A percentile compares a stretch with the other conserved stretches of the same genome.
These are phyloP conservation scores for Xestoiulus laeticollis DNA, from an alignment of 2,888 invertebrate species.

Conservation along the genomic window DNA sequence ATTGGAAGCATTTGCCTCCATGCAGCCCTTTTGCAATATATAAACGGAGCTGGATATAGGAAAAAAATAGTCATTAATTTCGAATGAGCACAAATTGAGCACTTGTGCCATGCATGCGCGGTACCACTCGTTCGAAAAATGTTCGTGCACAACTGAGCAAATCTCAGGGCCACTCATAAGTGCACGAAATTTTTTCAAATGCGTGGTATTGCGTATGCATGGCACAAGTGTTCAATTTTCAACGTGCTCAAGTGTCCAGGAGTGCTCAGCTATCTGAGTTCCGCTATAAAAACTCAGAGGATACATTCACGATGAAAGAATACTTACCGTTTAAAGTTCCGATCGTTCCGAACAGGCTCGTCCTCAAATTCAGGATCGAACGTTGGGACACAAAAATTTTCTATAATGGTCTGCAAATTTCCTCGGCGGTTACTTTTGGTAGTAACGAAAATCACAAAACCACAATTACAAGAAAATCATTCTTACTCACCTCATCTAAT, in stretches of 20 bases:
- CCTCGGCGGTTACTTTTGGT: not conserved
- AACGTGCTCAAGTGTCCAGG: too few species aligned
- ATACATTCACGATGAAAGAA: not conserved
- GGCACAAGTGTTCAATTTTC: too few species aligned
- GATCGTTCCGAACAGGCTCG: not conserved
- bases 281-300: too few species aligned
- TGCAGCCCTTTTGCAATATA: not conserved
- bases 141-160: too few species aligned
- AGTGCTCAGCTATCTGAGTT: too few species aligned
- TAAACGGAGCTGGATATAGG: not conserved
- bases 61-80: not conserved
- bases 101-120: not conserved
- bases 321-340: constrained; percentile 14
- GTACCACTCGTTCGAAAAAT: too few species aligned
- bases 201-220: too few species aligned
- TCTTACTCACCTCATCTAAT: constrained; percentile 14
- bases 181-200: too few species aligned
- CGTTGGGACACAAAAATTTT: not conserved
- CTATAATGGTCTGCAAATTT: not conserved
- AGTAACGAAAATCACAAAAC: not conserved
- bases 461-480: not conserved
- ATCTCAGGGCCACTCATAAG: too few species aligned
- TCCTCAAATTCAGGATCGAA: not conserved
- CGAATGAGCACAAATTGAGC: not conserved
- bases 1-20: not conserved